A percentile compares a stretch with the other conserved stretches of the same genome.
Conservation (phyloP, 2,888 invertebrate species). For the Sinotaia quadrata region DNA sequence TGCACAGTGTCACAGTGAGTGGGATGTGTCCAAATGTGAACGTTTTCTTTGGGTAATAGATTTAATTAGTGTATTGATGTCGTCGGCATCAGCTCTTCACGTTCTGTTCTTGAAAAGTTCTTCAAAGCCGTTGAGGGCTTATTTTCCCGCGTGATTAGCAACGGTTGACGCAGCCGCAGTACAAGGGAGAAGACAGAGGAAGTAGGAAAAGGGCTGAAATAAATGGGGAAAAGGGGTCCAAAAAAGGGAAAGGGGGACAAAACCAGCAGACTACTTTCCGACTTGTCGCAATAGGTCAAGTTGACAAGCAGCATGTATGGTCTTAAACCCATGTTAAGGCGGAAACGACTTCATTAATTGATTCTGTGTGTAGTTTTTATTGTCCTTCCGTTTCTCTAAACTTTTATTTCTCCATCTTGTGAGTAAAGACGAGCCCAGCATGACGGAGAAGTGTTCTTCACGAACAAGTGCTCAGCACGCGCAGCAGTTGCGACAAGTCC, state of each 20-base stretch:
- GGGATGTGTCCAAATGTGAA: background rate
- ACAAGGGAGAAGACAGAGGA: conserved; percentile 1
- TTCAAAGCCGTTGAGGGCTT: conserved; percentile 2
- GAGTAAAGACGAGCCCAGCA: too few relatives aligned
- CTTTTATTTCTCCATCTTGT: too few relatives aligned
- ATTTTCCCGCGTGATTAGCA: conserved; percentile 5
- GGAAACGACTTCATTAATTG: too few relatives aligned
- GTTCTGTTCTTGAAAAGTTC: conserved; percentile 10
- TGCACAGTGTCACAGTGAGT: background rate
- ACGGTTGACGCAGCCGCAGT: background rate
- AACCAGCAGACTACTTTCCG: too few relatives aligned
- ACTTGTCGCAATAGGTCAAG: too few relatives aligned
- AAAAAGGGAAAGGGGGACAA: background rate
- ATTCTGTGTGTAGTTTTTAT: too few relatives aligned
- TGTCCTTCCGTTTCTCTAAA: too few relatives aligned
- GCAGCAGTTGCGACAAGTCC: too few relatives aligned
- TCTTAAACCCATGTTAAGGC: too few relatives aligned
- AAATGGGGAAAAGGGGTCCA: background rate
- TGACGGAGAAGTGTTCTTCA: too few relatives aligned
- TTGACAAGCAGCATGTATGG: too few relatives aligned
- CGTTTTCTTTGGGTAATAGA: conserved; percentile 19
- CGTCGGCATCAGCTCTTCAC: conserved; percentile 12
- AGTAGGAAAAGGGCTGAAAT: conserved; percentile 6
- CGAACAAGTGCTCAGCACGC: too few relatives aligned
- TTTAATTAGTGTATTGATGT: conserved; percentile 31